Evolutionary conservation across 2,797 vertebrate species (phyloP), one percentile per base, ranked within the genome.

Genomic region (Champsocephalus esox): DNA sequence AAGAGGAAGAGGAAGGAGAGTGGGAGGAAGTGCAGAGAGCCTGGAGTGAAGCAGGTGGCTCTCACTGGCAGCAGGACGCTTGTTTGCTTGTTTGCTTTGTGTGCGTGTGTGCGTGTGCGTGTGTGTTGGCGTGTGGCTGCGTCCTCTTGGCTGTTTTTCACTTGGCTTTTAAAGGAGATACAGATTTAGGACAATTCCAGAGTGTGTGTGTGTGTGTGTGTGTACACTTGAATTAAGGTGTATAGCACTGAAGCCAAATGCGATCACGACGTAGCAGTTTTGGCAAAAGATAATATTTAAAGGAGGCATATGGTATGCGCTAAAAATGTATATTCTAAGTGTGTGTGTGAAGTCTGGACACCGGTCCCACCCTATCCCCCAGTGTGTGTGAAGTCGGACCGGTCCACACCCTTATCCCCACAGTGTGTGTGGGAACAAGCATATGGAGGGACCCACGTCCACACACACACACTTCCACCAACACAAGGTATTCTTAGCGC

Each of bases 31-130:
- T 17, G 66, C 57, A 66, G 66, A 55, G 60, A 64, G 58, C 62
- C 14, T 13, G 57, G 58, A 60, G 46, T 8, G 62, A 74, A 86
- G 84, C 92, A 92, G 92, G 92, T 93, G 92, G 90, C 88, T 63
- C 64, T 81, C 85, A 83, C 73, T 79, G 79, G 80, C 80, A 72
- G 49, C 66, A 56, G 46, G 54, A 32, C 1, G 38, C 43, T 38
- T 76, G 65, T 61, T 80, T 73, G 38, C 43, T 38, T 76, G 65
- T 61, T 80, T 73, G 72, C 55, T 62, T 48, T 38, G 34, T 7
- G 34, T 10, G 58, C 61, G 70, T 6, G 59, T 13, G 62, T 16
- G 59, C 11, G 62, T 16, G 48, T 9, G 13, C 2, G 10, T 8
- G 28, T 4, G 60, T 19, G 79, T 55, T 64, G 67, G 79, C 6